Evolutionary conservation across 1,140 invertebrate genomes (phyloP).

Genomic region (Nasonia giraulti): DNA sequence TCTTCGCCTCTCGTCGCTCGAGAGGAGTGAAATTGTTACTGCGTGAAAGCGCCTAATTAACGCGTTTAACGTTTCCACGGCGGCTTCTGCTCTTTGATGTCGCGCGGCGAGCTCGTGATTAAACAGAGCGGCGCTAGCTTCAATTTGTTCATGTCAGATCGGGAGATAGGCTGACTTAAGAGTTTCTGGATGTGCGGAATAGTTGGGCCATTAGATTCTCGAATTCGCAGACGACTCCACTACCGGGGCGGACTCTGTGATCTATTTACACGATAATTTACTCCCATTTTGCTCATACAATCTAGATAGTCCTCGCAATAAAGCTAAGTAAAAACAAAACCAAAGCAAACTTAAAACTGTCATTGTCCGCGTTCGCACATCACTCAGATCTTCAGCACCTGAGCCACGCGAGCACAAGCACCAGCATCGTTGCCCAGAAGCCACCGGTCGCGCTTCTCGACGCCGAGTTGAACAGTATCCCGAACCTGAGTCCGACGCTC

Average conservation of each 20-base stretch:
- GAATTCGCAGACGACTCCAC: too few relatives aligned
- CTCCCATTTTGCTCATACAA: not conserved
- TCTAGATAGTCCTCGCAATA: not conserved
- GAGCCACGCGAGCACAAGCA: not conserved
- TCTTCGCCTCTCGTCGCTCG: not conserved
- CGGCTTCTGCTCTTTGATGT: not conserved
- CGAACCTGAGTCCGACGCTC: constrained; percentile 63
- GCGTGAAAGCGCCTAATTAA: constrained; percentile 19
- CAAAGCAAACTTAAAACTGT: not conserved
- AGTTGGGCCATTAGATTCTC: too few relatives aligned
- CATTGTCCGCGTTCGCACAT: not conserved
- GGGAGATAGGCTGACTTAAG: not conserved
- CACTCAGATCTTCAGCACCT: not conserved
- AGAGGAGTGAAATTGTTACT: constrained; percentile 22
- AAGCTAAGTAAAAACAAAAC: not conserved
- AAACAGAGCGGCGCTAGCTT: constrained; percentile 13
- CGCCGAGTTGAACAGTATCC: constrained; percentile 51
- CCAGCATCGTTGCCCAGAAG: not conserved
- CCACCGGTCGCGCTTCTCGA: not conserved
- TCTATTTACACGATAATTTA: not conserved
- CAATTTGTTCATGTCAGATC: constrained; percentile 26
- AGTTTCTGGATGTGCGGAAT: too few relatives aligned
- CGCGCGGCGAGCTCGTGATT: not conserved
- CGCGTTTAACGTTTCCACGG: not conserved
- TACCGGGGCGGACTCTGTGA: not conserved